phyloP scores from a whole-genome alignment of 2,113 vertebrate genomes.

The Enhydra lutris region DNA sequence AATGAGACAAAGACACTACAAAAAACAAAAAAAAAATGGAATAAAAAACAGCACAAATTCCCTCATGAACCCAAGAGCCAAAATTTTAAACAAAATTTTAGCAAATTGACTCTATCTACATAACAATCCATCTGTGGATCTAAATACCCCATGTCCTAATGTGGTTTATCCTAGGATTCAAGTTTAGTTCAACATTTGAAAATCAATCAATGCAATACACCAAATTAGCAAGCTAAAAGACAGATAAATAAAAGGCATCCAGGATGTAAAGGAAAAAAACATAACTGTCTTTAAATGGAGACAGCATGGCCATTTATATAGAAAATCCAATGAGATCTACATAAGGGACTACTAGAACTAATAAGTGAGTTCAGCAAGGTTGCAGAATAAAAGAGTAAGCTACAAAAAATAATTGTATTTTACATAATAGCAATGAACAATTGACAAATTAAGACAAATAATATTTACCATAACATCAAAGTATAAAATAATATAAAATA shows the following conservation, averaged over 20 bases:
- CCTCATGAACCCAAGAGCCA: background rate
- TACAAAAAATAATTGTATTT: background rate
- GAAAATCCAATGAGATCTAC: background rate
- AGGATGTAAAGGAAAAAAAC: background rate
- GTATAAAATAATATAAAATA: background rate
- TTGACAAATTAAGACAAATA: background rate
- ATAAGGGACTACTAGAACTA: background rate
- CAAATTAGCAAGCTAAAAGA: background rate
- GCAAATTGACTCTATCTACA: background rate
- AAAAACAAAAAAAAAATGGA: background rate
- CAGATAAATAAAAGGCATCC: background rate
- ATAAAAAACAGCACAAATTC: background rate
- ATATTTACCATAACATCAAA: background rate
- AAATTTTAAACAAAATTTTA: background rate
- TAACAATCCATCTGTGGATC: background rate
- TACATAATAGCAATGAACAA: background rate
- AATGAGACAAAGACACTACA: background rate
- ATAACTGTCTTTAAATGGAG: background rate
- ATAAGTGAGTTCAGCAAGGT: background rate
- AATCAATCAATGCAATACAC: background rate
- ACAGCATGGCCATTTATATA: background rate
- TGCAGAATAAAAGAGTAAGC: background rate
- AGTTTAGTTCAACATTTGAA: background rate
- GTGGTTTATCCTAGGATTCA: background rate
- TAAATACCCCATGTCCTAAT: background rate